Conservation (phyloP, 2,113 vertebrate species). For the Bettongia penicillata region DNA sequence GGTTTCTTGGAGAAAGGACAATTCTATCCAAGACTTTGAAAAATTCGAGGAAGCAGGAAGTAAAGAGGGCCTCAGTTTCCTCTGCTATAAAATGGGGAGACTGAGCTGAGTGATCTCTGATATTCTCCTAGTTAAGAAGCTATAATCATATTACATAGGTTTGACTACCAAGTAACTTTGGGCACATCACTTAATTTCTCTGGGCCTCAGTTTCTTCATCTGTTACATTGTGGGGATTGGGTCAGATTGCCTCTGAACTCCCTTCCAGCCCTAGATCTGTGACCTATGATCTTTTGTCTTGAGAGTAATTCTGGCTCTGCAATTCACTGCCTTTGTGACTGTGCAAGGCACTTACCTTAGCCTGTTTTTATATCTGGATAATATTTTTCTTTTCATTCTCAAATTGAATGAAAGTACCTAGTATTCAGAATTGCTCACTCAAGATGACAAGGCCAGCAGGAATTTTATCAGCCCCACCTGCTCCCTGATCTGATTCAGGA, state of each 20-base stretch:
- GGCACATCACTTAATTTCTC: background rate
- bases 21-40: background rate
- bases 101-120: background rate
- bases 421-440: background rate
- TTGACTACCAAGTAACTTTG: background rate
- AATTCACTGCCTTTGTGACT: background rate
- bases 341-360: background rate
- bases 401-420: background rate
- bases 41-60: background rate
- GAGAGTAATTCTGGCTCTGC: background rate
- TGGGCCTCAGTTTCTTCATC: background rate
- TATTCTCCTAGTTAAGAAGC: background rate
- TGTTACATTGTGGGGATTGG: background rate
- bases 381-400: background rate
- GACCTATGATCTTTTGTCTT: background rate
- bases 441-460: background rate
- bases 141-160: background rate
- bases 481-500: background rate
- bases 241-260: background rate
- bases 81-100: background rate
- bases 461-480: background rate
- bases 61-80: background rate
- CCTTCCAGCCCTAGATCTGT: background rate
- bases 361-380: background rate
- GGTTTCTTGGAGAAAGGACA: background rate